Evolutionary conservation across 2,113 vertebrate genomes (phyloP).

Genomic region (Phyllopteryx taeniolatus): DNA sequence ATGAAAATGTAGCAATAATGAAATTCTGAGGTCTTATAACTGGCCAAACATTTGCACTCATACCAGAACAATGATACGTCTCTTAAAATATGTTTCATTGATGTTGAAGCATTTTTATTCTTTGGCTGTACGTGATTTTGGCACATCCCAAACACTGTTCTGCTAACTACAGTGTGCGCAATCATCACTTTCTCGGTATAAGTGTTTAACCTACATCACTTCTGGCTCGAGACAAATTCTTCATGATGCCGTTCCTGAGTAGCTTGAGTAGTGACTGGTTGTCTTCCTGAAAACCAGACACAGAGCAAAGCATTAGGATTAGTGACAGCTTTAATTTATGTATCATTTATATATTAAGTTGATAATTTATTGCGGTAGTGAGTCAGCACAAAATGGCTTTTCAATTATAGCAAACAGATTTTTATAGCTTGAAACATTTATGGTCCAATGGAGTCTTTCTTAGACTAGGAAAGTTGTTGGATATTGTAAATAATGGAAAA

Average conservation of each 20-base stretch:
- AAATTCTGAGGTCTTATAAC: background rate
- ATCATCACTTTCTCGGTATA: slow-evolving; percentile 2
- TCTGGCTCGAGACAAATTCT: slow-evolving; percentile 85
- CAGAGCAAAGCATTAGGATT: background rate
- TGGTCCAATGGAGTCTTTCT: background rate
- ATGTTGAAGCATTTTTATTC: background rate
- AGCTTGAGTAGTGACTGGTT: slow-evolving; percentile 59
- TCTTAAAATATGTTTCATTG: background rate
- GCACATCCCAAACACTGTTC: background rate
- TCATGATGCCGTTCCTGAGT: slow-evolving; percentile 79
- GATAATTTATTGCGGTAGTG: background rate
- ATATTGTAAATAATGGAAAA: background rate
- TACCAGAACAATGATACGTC: too few species aligned
- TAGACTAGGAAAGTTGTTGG: background rate
- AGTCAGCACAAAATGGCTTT: background rate
- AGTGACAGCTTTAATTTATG: background rate
- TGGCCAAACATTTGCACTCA: background rate
- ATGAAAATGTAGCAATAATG: background rate
- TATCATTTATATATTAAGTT: background rate
- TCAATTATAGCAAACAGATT: background rate
- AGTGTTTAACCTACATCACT: slow-evolving; percentile 67
- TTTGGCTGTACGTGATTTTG: background rate
- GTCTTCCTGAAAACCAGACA: slow-evolving; percentile 64
- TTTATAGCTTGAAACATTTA: background rate
- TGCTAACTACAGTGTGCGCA: background rate